Percentiles rank a stretch among this genome's conserved stretches.
Evolutionary conservation across 2,113 vertebrate genomes (phyloP).

Genomic region (Lamprotornis superbus): DNA sequence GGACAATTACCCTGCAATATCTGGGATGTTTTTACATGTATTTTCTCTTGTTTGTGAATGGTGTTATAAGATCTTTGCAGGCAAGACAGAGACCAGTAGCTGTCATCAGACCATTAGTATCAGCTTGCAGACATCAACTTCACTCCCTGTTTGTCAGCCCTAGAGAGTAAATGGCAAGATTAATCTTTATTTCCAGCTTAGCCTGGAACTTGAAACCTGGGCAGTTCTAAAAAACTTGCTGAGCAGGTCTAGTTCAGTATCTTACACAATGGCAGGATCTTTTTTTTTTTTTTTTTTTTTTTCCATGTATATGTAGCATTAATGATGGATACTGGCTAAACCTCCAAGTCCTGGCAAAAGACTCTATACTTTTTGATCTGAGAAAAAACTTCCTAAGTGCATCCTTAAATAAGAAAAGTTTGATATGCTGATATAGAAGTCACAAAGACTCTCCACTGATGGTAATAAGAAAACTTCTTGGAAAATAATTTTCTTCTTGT

Average conservation of each 20-base stretch:
- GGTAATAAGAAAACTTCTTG: neutral
- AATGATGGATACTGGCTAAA: neutral
- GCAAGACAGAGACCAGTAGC: neutral
- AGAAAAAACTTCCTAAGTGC: neutral
- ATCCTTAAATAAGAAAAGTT: neutral
- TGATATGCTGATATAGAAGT: neutral
- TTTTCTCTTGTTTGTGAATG: neutral
- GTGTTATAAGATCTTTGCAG: neutral
- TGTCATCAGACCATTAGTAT: constrained; percentile 62
- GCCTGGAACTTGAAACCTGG: neutral
- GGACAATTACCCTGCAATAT: neutral
- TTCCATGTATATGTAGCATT: neutral
- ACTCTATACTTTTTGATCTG: neutral
- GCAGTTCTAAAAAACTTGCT: neutral
- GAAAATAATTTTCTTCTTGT: neutral
- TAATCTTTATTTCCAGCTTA: constrained; percentile 47
- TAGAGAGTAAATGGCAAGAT: constrained; percentile 48
- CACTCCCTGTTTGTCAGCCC: constrained; percentile 28
- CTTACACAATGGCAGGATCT: neutral
- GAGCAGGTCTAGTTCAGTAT: neutral
- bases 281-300: neutral
- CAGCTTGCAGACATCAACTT: constrained; percentile 19
- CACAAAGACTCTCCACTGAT: neutral
- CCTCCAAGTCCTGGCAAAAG: neutral
- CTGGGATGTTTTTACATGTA: neutral